Percentiles rank a stretch among this genome's conserved stretches.
Evolutionary conservation across 2,113 vertebrate species (phyloP).

Genomic region (Ellobius talpinus): DNA sequence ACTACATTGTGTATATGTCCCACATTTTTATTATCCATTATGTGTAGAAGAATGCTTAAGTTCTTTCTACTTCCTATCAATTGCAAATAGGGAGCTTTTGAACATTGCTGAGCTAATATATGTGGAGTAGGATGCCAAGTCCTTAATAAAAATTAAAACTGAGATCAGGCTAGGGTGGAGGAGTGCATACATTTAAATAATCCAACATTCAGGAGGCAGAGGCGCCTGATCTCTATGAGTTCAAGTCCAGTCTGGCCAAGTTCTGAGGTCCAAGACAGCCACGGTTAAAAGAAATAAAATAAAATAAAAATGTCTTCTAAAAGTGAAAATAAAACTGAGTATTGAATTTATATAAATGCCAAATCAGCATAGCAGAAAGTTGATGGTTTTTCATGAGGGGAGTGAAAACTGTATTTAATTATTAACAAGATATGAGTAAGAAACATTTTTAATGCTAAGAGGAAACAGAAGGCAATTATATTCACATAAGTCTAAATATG

Average conservation of each 20-base stretch:
- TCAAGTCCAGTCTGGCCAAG: background rate
- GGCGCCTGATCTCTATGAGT: background rate
- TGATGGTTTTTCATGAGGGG: background rate
- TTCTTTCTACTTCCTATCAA: background rate
- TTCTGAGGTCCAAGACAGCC: background rate
- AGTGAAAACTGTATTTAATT: background rate
- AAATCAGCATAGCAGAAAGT: background rate
- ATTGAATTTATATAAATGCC: background rate
- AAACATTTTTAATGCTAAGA: conserved; percentile 24
- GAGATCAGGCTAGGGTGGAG: background rate
- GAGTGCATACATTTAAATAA: background rate
- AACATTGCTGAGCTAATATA: background rate
- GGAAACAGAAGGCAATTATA: background rate
- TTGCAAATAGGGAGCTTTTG: background rate
- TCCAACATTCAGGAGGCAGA: background rate
- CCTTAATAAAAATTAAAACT: background rate
- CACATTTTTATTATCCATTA: background rate
- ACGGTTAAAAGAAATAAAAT: background rate
- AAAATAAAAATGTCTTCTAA: background rate
- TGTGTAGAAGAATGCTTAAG: background rate
- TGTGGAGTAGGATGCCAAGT: background rate
- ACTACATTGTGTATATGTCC: background rate
- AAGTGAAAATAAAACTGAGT: background rate
- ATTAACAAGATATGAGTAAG: background rate
- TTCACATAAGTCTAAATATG: background rate